Evolutionary conservation across 2,797 vertebrate genomes (phyloP), one percentile per base, ranked within the genome.

Genomic region (Margarornis squamiger): DNA sequence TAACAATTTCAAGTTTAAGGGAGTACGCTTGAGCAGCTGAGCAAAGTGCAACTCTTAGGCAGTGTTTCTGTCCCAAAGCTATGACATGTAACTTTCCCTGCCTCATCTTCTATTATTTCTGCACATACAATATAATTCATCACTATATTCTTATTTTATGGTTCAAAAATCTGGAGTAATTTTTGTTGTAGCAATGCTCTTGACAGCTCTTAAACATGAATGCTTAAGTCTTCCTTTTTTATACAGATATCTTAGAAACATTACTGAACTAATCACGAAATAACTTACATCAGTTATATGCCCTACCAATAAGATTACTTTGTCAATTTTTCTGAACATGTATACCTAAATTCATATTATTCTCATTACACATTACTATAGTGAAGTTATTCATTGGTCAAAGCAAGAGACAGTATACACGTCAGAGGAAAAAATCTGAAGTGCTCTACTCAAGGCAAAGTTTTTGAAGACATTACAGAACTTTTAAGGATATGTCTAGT

Each of bases 31-130:
- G 9, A 94, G 80, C 4, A 71, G 21, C 23, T 41, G 24, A 59
- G 86, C 7, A 0, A 0, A 34, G 9, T 58, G 52, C 17, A 67
- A 48, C 17, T 7, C 66, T 66, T 18, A 43, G 30, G 22, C 7
- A 70, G 13, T 24, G 58, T 39, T 71, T 38, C 22, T 8, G 1
- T 36, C 34, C 66, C 51, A 85, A 68, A 79, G 10, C 16, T 52
- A 12, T 26, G 10, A 76, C 20, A 38, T 66, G 43, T 1, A 81
- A 73, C 27, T 34, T 76, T 4, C 23, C 24, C 63, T 72, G 13
- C 6, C 17, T 43, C 30, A 78, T n/a, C 27, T 36, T 83, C 21
- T 38, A 58, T 24, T 43, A 34, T n/a, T 91, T 65, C 66, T 32
- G 29, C 26, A 55, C 11, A n/a, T 27, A 18, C 14, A 86, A 46